Base-by-base conservation (phyloP, 2,888 invertebrate genomes). In the Folsomia manolachei region DNA sequence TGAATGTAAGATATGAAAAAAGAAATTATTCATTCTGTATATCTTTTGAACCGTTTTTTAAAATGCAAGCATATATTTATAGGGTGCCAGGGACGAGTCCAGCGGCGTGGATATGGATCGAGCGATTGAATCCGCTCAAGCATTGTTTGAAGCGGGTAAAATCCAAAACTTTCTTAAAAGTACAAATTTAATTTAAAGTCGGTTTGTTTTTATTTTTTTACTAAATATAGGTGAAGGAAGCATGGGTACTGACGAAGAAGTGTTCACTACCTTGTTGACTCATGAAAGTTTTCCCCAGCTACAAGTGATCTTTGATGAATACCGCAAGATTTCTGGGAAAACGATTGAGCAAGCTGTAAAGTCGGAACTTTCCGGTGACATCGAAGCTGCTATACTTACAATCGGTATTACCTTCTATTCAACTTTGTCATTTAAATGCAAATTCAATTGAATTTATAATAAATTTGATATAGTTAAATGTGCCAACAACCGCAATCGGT, bases 271-370 rank as follows among this genome's bases (percentile, higher is more conserved):
- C 81, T 89, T 91, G 80, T 85, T 92, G 82, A 89, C 90, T 0
- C 89, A 91, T 82, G 90, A 90, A 83, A 91, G 90, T 82, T 91
- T 89, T 82, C 87, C 87, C 0, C 92, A 92, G 83, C 84, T 92
- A 78, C 86, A 88, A 0, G 84, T 88, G 69, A 86, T 90, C 69
- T 90, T 90, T 83, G 90, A 91, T 80, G 90, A 89, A 82, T 92
- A 92, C 84, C 89, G 90, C 84, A 87, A 87, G 75, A 83, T 91
- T 4, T 87, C 90, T 1, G 91, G 91, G 0, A 88, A 89, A 82
- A 90, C 90, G 76, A 88, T 91, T 80, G 90, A 90, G 83, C 89
- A 90, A 82, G 90, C 90, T 66, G 87, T 91, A 82, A 88, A 88
- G 82, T 87, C 88, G 1, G 83, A 83, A 76, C 81, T 83, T 78